Conservation (phyloP, 2,113 vertebrate genomes). For the Talpa occidentalis region DNA sequence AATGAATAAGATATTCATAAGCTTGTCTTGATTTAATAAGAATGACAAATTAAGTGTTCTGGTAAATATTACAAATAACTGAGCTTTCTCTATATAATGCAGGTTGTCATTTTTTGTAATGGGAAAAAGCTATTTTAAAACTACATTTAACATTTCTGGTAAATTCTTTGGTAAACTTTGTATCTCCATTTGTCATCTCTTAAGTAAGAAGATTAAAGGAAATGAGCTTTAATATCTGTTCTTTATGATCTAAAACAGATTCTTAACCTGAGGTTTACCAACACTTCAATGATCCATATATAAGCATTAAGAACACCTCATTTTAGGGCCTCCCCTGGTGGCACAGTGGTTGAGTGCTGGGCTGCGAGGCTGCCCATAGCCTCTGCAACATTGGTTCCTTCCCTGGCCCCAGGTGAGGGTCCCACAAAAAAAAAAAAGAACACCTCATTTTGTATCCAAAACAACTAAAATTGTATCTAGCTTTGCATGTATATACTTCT, state of each 20-base stretch:
- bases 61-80: background rate
- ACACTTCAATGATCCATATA: background rate
- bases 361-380: too few species aligned
- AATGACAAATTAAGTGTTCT: background rate
- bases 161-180: background rate
- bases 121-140: background rate
- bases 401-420: too few species aligned
- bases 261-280: background rate
- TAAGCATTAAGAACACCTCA: background rate
- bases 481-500: background rate
- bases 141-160: background rate
- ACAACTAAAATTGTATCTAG: background rate
- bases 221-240: background rate
- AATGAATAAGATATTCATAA: slow-evolving; percentile 34
- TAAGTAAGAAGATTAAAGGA: background rate
- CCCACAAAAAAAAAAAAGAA: too few species aligned
- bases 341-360: too few species aligned
- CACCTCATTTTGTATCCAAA: background rate
- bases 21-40: slow-evolving; percentile 23
- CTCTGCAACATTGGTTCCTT: too few species aligned
- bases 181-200: background rate
- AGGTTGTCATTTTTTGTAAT: background rate
- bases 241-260: slow-evolving; percentile 1
- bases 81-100: background rate
- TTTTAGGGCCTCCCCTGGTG: too few species aligned